Percentiles rank a stretch among this genome's conserved stretches.
These are phyloP conservation scores for Clusia tigrina DNA, from an alignment of 2,888 invertebrate genomes.

Conservation along the genomic window DNA sequence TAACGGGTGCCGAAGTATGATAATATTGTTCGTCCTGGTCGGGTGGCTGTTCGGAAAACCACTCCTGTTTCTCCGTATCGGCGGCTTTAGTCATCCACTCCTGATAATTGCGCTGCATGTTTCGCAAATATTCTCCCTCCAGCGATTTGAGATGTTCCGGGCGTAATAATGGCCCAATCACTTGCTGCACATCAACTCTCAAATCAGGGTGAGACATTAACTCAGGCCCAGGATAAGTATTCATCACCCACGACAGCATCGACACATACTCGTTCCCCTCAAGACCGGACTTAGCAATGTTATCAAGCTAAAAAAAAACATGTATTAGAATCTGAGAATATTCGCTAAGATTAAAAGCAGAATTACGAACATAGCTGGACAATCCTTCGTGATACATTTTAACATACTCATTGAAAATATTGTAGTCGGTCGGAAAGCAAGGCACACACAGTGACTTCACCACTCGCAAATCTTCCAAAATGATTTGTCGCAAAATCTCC, in stretches of 20 bases:
- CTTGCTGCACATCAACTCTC: slow-evolving; percentile 73
- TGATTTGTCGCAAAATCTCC: slow-evolving; percentile 85
- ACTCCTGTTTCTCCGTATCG: slow-evolving; percentile 90
- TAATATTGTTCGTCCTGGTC: slow-evolving; percentile 85
- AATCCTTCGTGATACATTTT: slow-evolving; percentile 93
- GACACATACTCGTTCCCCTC: slow-evolving; percentile 98
- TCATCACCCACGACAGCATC: slow-evolving; percentile 89
- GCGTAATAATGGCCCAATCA: slow-evolving; percentile 79
- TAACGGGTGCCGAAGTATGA: slow-evolving; percentile 93
- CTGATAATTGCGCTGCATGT: slow-evolving; percentile 88
- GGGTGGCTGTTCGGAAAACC: slow-evolving; percentile 82
- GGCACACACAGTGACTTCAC: slow-evolving; percentile 89
- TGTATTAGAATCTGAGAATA: background rate
- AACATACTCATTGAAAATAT: slow-evolving; percentile 90
- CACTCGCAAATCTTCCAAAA: slow-evolving; percentile 89
- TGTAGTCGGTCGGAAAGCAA: slow-evolving; percentile 94
- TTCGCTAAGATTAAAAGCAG: background rate
- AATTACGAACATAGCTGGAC: slow-evolving; percentile 77
- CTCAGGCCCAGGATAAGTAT: slow-evolving; percentile 88
- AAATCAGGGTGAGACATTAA: slow-evolving; percentile 89
- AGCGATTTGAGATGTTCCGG: slow-evolving; percentile 77
- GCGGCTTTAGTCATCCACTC: slow-evolving; percentile 97
- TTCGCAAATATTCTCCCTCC: slow-evolving; percentile 84
- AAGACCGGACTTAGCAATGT: slow-evolving; percentile 84
- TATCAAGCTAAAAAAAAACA: slow-evolving; percentile 73